A percentile compares a stretch with the other conserved stretches of the same genome.
Conservation (phyloP, 1,140 invertebrate genomes). For the Cecropterus lyciades region DNA sequence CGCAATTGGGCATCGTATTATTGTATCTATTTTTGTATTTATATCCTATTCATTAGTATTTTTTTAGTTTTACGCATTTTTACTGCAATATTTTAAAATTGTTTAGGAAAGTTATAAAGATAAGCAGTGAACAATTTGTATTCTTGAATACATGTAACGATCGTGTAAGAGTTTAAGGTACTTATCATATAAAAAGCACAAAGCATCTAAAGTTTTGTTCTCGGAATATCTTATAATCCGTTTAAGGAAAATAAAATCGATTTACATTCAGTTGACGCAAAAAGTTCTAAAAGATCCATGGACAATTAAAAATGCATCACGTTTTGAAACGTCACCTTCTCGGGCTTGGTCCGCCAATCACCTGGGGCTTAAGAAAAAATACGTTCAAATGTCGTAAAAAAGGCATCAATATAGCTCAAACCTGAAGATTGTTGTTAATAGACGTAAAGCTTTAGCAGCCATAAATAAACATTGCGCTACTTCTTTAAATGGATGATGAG, state of each 20-base stretch:
- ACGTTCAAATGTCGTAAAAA: conserved; percentile 39
- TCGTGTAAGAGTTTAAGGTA: not conserved
- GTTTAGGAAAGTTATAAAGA: too few relatives aligned
- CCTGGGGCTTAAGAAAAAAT: conserved; percentile 30
- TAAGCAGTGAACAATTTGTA: too few relatives aligned
- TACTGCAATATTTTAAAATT: too few relatives aligned
- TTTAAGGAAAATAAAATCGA: conserved; percentile 32
- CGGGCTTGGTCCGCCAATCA: conserved; percentile 21
- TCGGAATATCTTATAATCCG: conserved; percentile 19
- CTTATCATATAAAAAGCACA: not conserved
- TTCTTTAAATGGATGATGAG: conserved; percentile 57
- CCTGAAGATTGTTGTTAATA: conserved; percentile 56
- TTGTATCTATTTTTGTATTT: conserved; percentile 17
- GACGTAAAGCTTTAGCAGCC: conserved; percentile 49
- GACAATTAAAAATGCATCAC: conserved; percentile 37
- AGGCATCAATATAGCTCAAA: conserved; percentile 41
- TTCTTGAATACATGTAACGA: not conserved
- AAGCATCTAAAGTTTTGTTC: conserved; percentile 8
- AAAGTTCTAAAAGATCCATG: conserved; percentile 19
- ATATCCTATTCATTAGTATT: not conserved
- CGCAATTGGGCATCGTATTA: conserved; percentile 22
- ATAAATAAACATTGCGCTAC: conserved; percentile 63
- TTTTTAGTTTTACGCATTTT: not conserved
- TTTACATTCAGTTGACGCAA: conserved; percentile 27
- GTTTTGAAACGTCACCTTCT: conserved; percentile 33